A percentile compares a stretch with the other conserved stretches of the same genome.
phyloP scores from a whole-genome alignment of 2,888 invertebrate species.

The Spicauda simplicius region DNA sequence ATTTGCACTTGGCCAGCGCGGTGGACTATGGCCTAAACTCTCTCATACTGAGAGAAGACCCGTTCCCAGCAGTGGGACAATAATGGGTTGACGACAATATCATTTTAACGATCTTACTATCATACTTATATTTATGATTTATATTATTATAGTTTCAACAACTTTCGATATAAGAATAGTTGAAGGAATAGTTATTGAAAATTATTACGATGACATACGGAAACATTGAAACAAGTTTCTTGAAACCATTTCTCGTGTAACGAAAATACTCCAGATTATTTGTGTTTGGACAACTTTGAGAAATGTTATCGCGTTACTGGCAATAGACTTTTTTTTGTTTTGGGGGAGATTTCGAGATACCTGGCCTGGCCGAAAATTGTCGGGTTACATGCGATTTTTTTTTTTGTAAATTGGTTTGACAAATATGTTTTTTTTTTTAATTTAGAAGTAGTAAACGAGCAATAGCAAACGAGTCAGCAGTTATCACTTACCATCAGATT shows the following conservation, averaged over 20 bases:
- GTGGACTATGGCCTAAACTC: no score
- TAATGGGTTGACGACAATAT: no score
- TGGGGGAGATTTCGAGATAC: background rate
- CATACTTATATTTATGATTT: no score
- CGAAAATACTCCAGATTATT: conserved; percentile 9
- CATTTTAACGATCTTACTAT: no score
- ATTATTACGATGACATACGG: background rate
- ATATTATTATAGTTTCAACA: no score
- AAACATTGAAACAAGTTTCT: background rate
- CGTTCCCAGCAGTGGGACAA: no score
- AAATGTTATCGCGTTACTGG: conserved; percentile 7
- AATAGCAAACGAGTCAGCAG: no score
- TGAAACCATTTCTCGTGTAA: background rate
- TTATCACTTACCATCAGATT: no score
- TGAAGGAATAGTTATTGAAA: background rate
- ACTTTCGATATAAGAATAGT: background rate
- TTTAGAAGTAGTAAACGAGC: no score
- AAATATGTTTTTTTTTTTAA: no score
- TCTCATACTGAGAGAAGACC: no score
- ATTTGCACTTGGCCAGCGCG: no score
- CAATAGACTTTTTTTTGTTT: background rate
- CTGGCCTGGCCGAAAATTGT: background rate
- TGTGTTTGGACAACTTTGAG: conserved; percentile 2
- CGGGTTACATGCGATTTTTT: background rate
- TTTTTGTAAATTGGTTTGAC: background rate